phyloP scores from a whole-genome alignment of 2,888 invertebrate species.

The Acleris sparsana region DNA sequence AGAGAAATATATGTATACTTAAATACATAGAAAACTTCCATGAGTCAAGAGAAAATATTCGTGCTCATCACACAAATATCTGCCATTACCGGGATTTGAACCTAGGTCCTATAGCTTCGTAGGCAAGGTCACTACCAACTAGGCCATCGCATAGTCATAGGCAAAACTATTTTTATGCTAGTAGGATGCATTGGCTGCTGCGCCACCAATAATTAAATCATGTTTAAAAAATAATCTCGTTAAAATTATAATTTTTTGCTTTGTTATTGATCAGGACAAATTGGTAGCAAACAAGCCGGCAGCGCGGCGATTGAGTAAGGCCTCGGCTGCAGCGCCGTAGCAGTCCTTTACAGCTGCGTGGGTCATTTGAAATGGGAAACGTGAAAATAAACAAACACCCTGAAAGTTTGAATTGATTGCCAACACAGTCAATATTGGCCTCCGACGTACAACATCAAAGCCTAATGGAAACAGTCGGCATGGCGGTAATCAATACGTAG shows the following conservation, averaged over 20 bases:
- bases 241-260: constrained; percentile 6
- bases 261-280: constrained; percentile 11
- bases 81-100: no score
- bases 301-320: constrained; percentile 4
- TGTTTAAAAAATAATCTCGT: constrained; percentile 4
- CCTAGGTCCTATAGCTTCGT: no score
- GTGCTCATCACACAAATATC: no score
- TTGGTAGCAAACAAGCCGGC: constrained; percentile 25
- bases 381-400: constrained; percentile 23
- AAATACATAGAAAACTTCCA: no score
- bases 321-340: not conserved
- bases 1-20: no score
- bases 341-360: constrained; percentile 6
- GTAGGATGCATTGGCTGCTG: no score
- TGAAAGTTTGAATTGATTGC: constrained; percentile 30
- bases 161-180: no score
- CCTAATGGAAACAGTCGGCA: not conserved
- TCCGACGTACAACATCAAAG: constrained; percentile 9
- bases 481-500: constrained; percentile 7
- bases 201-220: no score
- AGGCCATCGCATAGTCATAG: no score
- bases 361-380: constrained; percentile 4
- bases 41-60: no score
- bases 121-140: no score
- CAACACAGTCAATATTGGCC: constrained; percentile 23